A percentile compares a stretch with the other conserved stretches of the same genome.
phyloP scores from a whole-genome alignment of 2,113 vertebrate species.

The Dendropsophus ebraccatus region DNA sequence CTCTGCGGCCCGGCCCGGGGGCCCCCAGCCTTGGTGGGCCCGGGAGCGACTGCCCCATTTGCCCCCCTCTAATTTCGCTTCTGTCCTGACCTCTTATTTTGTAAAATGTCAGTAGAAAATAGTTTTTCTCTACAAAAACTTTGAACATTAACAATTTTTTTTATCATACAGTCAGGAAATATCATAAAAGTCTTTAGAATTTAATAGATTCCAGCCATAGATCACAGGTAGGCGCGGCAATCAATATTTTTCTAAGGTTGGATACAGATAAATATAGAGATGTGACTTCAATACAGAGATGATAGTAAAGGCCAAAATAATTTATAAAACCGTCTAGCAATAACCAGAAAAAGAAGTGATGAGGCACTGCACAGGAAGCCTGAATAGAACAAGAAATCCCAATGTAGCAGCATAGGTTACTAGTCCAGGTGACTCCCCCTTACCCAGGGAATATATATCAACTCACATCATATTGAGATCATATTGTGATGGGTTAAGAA shows the following conservation, averaged over 20 bases:
- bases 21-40: too few species aligned
- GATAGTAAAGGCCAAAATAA: not conserved
- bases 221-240: not conserved
- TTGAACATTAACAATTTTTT: not conserved
- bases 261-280: not conserved
- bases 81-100: too few species aligned
- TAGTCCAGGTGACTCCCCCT: not conserved
- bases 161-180: not conserved
- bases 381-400: not conserved
- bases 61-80: too few species aligned
- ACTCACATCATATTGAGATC: not conserved
- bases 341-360: not conserved
- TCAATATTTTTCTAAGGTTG: constrained; percentile 27
- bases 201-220: not conserved
- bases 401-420: not conserved
- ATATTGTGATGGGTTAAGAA: not conserved
- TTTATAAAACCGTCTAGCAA: not conserved
- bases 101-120: too few species aligned
- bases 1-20: too few species aligned
- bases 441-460: not conserved
- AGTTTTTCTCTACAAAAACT: not conserved
- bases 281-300: constrained; percentile 20
- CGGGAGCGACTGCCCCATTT: too few species aligned
- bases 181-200: not conserved
- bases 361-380: not conserved